A percentile compares a stretch with the other conserved stretches of the same genome.
phyloP scores from a whole-genome alignment of 1,140 invertebrate genomes.

The Heliconius hermathena region DNA sequence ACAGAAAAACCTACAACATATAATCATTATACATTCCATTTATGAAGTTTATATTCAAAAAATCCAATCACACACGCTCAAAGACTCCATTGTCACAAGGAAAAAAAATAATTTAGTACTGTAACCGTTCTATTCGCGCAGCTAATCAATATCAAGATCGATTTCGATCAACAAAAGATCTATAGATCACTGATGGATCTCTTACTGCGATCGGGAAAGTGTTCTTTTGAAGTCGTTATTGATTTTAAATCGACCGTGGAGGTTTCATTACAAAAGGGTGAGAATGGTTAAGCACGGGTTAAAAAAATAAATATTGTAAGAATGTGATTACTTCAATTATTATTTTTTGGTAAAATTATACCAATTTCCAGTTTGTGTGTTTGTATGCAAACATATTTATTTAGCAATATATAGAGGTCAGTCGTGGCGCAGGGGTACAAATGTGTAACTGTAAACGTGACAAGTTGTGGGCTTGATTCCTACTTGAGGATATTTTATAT shows the following conservation, averaged over 20 bases:
- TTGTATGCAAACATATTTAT: background rate
- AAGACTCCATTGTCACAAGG: slow-evolving; percentile 50
- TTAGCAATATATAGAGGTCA: background rate
- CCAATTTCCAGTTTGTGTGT: background rate
- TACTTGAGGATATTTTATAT: too few species aligned
- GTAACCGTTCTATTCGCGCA: slow-evolving; percentile 54
- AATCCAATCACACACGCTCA: slow-evolving; percentile 56
- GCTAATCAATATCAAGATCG: slow-evolving; percentile 68
- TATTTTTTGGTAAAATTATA: background rate
- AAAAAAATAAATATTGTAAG: slow-evolving; percentile 21
- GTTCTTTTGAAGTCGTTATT: slow-evolving; percentile 72
- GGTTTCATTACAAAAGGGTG: slow-evolving; percentile 54
- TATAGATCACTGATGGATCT: slow-evolving; percentile 75
- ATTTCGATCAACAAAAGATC: slow-evolving; percentile 72
- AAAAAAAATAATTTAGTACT: slow-evolving; percentile 44
- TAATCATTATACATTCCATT: background rate
- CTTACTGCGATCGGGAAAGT: slow-evolving; percentile 74
- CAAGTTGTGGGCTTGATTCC: too few species aligned
- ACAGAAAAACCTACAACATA: background rate
- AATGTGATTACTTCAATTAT: background rate
- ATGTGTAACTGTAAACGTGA: too few species aligned
- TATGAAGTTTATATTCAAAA: slow-evolving; percentile 23
- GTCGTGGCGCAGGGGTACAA: too few species aligned
- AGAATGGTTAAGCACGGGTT: slow-evolving; percentile 50
- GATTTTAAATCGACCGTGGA: slow-evolving; percentile 73